Conservation (phyloP, 2,888 invertebrate genomes). For the Morpho deidamia region DNA sequence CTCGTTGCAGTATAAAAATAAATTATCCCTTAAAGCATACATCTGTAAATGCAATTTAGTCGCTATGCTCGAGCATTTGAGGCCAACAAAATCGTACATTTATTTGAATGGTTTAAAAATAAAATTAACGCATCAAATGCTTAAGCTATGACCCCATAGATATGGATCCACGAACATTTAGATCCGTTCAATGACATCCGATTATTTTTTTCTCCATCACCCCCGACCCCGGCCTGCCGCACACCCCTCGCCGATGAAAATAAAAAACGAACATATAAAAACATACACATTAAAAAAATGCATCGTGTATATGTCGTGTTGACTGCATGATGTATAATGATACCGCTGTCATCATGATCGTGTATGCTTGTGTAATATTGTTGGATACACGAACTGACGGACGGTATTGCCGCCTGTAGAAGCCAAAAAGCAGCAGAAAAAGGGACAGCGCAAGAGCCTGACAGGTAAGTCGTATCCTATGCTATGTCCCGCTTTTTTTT, state of each 20-base stretch:
- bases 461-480: conserved; percentile 86
- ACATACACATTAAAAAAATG: conserved; percentile 62
- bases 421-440: conserved; percentile 97
- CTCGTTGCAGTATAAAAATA: conserved; percentile 41
- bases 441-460: conserved; percentile 86
- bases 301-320: conserved; percentile 75
- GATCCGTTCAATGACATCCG: conserved; percentile 76
- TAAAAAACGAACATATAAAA: conserved; percentile 43
- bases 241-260: conserved; percentile 72
- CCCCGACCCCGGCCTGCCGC: conserved; percentile 71
- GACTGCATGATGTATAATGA: conserved; percentile 72
- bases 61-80: conserved; percentile 48
- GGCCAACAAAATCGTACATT: conserved; percentile 20
- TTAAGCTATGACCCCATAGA: conserved; percentile 47
- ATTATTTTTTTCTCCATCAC: conserved; percentile 69
- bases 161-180: conserved; percentile 60
- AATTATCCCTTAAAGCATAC: conserved; percentile 51
- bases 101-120: conserved; percentile 7
- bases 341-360: conserved; percentile 54
- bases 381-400: conserved; percentile 40
- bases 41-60: conserved; percentile 54
- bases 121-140: conserved; percentile 33
- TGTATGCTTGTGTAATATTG: conserved; percentile 57
- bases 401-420: conserved; percentile 79
- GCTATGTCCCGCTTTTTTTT: conserved; percentile 57